These are phyloP conservation scores for Pyrgus malvae DNA, from an alignment of 2,888 invertebrate genomes.

Conservation along the genomic window DNA sequence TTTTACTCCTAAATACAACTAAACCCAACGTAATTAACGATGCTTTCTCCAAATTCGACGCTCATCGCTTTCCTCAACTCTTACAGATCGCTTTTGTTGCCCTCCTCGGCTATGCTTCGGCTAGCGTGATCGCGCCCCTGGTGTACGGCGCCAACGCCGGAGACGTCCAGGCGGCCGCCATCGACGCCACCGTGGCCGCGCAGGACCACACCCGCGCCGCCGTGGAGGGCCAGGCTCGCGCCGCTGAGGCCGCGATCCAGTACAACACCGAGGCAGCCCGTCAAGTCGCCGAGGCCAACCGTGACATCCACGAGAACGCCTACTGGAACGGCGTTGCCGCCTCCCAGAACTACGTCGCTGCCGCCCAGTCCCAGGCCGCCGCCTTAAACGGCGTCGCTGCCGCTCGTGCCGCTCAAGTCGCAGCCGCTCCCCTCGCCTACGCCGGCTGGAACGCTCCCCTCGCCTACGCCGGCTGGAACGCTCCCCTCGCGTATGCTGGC, in stretches of 20 bases:
- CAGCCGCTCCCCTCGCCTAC: constrained; percentile 30
- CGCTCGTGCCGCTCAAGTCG: constrained; percentile 45
- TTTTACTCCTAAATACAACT: too few relatives aligned
- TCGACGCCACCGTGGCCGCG: constrained; percentile 67
- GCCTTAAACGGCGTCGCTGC: constrained; percentile 58
- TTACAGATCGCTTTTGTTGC: constrained; percentile 71
- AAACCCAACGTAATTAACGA: too few relatives aligned
- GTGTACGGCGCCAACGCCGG: constrained; percentile 64
- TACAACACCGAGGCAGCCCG: constrained; percentile 65
- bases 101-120: constrained; percentile 76
- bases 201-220: constrained; percentile 62
- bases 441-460: constrained; percentile 35
- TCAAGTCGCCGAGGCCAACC: constrained; percentile 61
- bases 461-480: constrained; percentile 34
- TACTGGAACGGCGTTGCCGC: constrained; percentile 72
- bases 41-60: too few relatives aligned
- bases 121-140: constrained; percentile 59
- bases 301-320: constrained; percentile 68
- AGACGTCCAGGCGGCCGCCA: constrained; percentile 72
- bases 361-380: constrained; percentile 71
- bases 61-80: not conserved
- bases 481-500: constrained; percentile 39
- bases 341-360: constrained; percentile 67
- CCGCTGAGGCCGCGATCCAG: constrained; percentile 64
- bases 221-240: constrained; percentile 62